A percentile compares a stretch with the other conserved stretches of the same genome.
phyloP scores from a whole-genome alignment of 2,888 invertebrate species.

The Agriopis leucophaearia region DNA sequence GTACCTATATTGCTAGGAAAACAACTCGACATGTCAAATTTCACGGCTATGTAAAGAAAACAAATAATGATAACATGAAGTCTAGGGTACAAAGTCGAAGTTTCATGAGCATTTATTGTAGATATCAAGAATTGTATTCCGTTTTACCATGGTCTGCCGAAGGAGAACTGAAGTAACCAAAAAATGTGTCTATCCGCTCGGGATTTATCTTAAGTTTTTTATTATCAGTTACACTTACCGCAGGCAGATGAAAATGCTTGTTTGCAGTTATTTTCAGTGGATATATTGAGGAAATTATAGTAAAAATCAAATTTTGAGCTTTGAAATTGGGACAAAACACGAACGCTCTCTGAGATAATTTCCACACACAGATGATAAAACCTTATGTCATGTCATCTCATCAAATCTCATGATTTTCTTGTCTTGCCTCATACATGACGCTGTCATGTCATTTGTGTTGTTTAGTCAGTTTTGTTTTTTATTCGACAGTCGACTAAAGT shows the following conservation, averaged over 20 bases:
- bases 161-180: conserved; percentile 1
- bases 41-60: not conserved
- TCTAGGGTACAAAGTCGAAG: conserved; percentile 16
- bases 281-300: conserved; percentile 16
- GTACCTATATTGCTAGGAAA: not conserved
- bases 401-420: no score
- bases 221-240: conserved; percentile 20
- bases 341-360: conserved; percentile 9
- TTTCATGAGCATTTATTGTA: not conserved
- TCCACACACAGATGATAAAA: not conserved
- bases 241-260: not conserved
- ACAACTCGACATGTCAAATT: not conserved
- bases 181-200: not conserved
- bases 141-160: conserved; percentile 1
- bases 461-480: not conserved
- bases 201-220: not conserved
- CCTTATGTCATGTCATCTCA: not conserved
- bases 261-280: not conserved
- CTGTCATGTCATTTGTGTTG: not conserved
- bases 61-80: not conserved
- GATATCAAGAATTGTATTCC: not conserved
- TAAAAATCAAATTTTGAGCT: conserved; percentile 41
- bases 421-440: not conserved
- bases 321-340: conserved; percentile 26
- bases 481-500: no score